Percentiles rank a stretch among this genome's conserved stretches.
These are phyloP conservation scores for Coremacera marginata DNA, from an alignment of 2,888 invertebrate species.

Conservation along the genomic window DNA sequence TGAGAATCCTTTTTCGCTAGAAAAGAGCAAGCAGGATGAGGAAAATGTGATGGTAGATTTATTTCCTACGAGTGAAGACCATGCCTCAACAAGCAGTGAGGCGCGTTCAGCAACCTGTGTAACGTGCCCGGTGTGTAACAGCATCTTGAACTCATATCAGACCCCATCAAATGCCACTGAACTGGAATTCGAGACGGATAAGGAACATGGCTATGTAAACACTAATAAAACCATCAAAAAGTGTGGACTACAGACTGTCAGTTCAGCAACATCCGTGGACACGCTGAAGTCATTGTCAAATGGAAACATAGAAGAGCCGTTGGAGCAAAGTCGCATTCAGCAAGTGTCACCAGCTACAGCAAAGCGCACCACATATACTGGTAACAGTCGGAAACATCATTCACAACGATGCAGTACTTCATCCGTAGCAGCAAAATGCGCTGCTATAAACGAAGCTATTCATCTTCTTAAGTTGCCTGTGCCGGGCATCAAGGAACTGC, in stretches of 20 bases:
- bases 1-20: slow-evolving; percentile 59
- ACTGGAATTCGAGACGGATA: slow-evolving; percentile 73
- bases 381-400: slow-evolving; percentile 53
- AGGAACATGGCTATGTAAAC: slow-evolving; percentile 55
- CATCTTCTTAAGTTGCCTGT: slow-evolving; percentile 66
- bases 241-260: slow-evolving; percentile 35
- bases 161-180: slow-evolving; percentile 86
- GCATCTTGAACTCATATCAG: slow-evolving; percentile 73
- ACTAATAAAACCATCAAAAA: slow-evolving; percentile 7
- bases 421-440: slow-evolving; percentile 62
- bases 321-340: slow-evolving; percentile 1
- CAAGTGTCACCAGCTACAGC: slow-evolving; percentile 26
- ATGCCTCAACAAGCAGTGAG: slow-evolving; percentile 64
- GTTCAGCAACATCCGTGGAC: slow-evolving; percentile 60
- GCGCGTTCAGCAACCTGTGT: slow-evolving; percentile 59
- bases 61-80: slow-evolving; percentile 37
- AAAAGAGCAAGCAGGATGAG: slow-evolving; percentile 49
- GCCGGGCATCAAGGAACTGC: slow-evolving; percentile 68
- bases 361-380: slow-evolving; percentile 45
- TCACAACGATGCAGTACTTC: slow-evolving; percentile 60
- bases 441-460: slow-evolving; percentile 57
- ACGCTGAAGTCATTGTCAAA: slow-evolving; percentile 59
- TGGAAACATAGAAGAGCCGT: slow-evolving; percentile 31
- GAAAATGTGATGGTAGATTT: not conserved
- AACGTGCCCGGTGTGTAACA: slow-evolving; percentile 71